phyloP scores from a whole-genome alignment of 1,140 invertebrate species.

The Atta cephalotes region DNA sequence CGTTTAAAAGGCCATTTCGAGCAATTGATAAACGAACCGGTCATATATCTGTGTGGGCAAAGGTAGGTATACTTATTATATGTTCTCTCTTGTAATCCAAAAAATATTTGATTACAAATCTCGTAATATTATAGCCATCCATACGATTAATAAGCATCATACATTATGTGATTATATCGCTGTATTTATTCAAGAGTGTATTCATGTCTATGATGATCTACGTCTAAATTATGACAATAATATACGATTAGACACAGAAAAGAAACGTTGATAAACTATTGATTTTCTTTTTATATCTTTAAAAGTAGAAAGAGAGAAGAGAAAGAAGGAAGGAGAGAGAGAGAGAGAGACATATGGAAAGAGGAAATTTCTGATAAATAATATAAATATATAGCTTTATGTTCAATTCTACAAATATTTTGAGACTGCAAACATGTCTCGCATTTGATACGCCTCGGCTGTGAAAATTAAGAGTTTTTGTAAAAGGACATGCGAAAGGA shows the following conservation, averaged over 20 bases:
- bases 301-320: not conserved
- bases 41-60: not conserved
- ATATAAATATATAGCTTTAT: not conserved
- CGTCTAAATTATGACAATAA: not conserved
- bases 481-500: constrained; percentile 4
- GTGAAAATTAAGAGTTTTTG: constrained; percentile 35
- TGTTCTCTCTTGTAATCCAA: not conserved
- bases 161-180: not conserved
- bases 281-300: not conserved
- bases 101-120: constrained; percentile 22
- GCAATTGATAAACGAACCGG: not conserved
- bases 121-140: constrained; percentile 10
- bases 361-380: not conserved
- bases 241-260: not conserved
- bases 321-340: not conserved
- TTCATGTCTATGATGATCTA: not conserved
- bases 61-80: constrained; percentile 19
- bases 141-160: constrained; percentile 15
- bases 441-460: not conserved
- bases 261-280: not conserved
- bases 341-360: not conserved
- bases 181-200: constrained; percentile 24
- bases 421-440: not conserved
- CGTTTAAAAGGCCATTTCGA: constrained; percentile 31
- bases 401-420: not conserved